Evolutionary conservation across 2,888 invertebrate genomes (phyloP), one percentile per base, ranked within the genome.

Genomic region (Coecobrya sp.): DNA sequence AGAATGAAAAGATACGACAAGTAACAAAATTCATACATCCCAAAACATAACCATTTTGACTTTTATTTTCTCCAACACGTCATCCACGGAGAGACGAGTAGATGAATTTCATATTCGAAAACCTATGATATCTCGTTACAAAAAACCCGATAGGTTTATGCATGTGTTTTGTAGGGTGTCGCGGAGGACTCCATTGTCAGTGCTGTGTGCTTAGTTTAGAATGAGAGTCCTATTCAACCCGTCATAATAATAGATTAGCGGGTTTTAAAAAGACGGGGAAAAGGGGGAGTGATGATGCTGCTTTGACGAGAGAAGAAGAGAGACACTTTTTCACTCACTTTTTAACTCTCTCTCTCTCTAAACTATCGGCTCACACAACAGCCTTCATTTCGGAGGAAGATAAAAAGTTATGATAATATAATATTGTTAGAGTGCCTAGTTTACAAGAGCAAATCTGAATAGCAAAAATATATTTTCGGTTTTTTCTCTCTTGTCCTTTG

Each of bases 161-260:
- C 1, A 19, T 19, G 59, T 49, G 10, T 49, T 49, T 49, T 19
- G 30, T 22, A 68, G 25, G 36, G 68, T 68, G 68, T 68, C 36
- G 68, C 4, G 7, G 36, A 59, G 22, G 1, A 16, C 59, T 59
- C 59, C 8, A 59, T 59, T 59, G 59, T 59, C 11, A 52, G 59
- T 19, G 19, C 59, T 49, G 42, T 42, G 42, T 42, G 42, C n/a
- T 36, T 36, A 36, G 36, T 62, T 62, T 62, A 19, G n/a, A 10
- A 16, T 10, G 19, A 62, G 5, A 25, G 3, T 36, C 36, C 68
- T 36, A 68, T 68, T 30, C 36, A 59, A 4, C 59, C 13, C 16
- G 2, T 22, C 45, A 42, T 86, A 88, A 88, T 88, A 88, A 88
- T 88, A 88, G 88, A 88, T 88, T 88, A 88, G 79, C 88, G 81